A percentile compares a stretch with the other conserved stretches of the same genome.
These are phyloP conservation scores for Maniola jurtina DNA, from an alignment of 1,140 invertebrate species.

Conservation along the genomic window DNA sequence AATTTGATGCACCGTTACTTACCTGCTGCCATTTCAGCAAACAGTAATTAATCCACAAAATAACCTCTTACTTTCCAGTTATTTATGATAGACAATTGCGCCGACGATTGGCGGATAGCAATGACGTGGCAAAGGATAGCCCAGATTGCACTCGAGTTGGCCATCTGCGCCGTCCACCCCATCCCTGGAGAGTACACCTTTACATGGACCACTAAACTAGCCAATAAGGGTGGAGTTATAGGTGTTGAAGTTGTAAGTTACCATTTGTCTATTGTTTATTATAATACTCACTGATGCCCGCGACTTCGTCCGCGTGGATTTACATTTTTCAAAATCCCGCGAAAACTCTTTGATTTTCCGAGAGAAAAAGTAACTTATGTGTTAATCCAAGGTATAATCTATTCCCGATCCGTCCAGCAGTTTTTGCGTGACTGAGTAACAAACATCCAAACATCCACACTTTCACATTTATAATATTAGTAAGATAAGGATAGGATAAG, in stretches of 20 bases:
- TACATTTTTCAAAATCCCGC: no score
- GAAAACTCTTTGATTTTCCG: no score
- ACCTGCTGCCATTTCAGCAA: no score
- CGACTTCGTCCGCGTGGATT: not conserved
- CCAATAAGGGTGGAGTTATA: conserved; percentile 93
- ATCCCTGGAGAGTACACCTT: conserved; percentile 98
- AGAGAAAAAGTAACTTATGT: no score
- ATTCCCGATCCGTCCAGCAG: no score
- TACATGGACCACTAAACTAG: conserved; percentile 96
- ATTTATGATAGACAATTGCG: conserved; percentile 99
- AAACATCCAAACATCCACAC: no score
- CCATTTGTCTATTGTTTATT: not conserved
- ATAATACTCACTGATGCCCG: no score
- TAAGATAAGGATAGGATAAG: no score
- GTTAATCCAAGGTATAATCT: no score
- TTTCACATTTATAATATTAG: no score
- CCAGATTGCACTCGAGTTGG: conserved; percentile 95
- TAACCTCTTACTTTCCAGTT: conserved; percentile 82
- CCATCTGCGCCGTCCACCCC: conserved; percentile 98
- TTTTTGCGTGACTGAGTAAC: no score
- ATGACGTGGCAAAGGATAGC: conserved; percentile 98
- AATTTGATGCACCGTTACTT: no score
- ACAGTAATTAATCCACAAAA: not conserved
- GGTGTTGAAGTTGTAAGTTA: conserved; percentile 82
- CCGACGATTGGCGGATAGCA: conserved; percentile 99